Base-by-base conservation (phyloP, 2,113 vertebrate genomes). In the Zosterops lateralis region DNA sequence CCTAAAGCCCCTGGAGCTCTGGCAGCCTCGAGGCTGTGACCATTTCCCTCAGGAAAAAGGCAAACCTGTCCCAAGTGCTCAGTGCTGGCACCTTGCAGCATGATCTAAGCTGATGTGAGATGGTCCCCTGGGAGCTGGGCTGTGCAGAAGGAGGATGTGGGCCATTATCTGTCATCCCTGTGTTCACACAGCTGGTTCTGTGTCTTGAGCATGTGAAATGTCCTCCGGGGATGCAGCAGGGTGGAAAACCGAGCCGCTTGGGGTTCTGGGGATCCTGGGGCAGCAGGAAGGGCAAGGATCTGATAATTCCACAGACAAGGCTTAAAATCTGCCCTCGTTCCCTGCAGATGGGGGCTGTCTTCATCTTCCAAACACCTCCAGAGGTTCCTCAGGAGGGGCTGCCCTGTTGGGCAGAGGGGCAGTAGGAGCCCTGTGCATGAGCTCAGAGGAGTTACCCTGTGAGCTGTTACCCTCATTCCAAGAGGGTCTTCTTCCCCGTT, bases 341-440 rank as follows among this genome's bases (percentile, higher is more conserved):
- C 53, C 44, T 44, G 87, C 40, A 7, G 51, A 5, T 24, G 9
- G 40, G 24, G 4, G 45, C 54, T 26, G 7, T 5, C 9, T 10
- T 21, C 17, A 2, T 54, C 36, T 65, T 29, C 64, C 42, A 36
- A 1, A 2, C 0, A 14, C 11, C 11, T 29, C 16, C 66, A 2
- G 61, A 40, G 61, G 17, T 5, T 53, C 9, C 77, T 20, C 4
- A 2, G 50, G 67, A 36, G 25, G 42, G 15, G 0, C 3, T 22
- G 60, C 8, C 34, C n/a, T 5, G 17, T 1, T 5, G 79, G 79
- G 67, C 32, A 42, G 65, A 42, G 40, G 7, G 1, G 62, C 14
- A 4, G 57, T 2, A 1, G 54, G 4, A 58, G 62, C 56, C 19
- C n/a, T 2, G 1, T 3, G 62, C 10, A 0, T 0, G 56, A 31